Conservation (phyloP, 2,113 vertebrate genomes). For the Salvelinus fontinalis region DNA sequence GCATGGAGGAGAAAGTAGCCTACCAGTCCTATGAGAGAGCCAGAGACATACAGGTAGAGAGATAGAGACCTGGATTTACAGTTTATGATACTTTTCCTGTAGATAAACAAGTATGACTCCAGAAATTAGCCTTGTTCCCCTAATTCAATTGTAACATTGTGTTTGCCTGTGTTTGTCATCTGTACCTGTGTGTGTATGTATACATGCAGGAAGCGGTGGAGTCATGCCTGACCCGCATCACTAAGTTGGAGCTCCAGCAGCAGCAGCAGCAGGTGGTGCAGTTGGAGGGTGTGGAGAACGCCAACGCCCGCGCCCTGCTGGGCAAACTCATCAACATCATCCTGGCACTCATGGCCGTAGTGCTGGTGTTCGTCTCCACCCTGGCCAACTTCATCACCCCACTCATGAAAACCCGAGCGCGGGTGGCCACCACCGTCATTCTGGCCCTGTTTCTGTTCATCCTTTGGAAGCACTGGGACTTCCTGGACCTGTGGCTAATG, state of each 20-base stretch:
- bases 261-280: slow-evolving; percentile 98
- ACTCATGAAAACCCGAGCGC: slow-evolving; percentile 93
- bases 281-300: slow-evolving; percentile 96
- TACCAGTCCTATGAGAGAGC: slow-evolving; percentile 98
- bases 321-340: slow-evolving; percentile 99
- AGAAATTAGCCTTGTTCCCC: not conserved
- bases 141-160: slow-evolving; percentile 2
- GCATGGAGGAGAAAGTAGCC: slow-evolving; percentile 99
- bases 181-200: slow-evolving; percentile 7
- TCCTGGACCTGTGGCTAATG: slow-evolving; percentile 85
- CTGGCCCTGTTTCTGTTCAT: slow-evolving; percentile 85
- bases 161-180: slow-evolving; percentile 1
- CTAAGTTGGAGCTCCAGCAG: slow-evolving; percentile 97
- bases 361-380: slow-evolving; percentile 98
- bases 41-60: slow-evolving; percentile 92
- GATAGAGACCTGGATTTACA: too few relatives aligned
- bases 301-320: slow-evolving; percentile 92
- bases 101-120: not conserved
- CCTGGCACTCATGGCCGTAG: slow-evolving; percentile 95
- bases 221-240: slow-evolving; percentile 94
- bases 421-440: slow-evolving; percentile 85
- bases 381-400: slow-evolving; percentile 98
- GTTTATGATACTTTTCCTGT: not conserved
- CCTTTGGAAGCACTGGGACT: slow-evolving; percentile 97
- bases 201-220: slow-evolving; percentile 89